Percentiles rank a stretch among this genome's conserved stretches.
Conservation (phyloP, 2,797 vertebrate species). For the Amphiprion clarkii region DNA sequence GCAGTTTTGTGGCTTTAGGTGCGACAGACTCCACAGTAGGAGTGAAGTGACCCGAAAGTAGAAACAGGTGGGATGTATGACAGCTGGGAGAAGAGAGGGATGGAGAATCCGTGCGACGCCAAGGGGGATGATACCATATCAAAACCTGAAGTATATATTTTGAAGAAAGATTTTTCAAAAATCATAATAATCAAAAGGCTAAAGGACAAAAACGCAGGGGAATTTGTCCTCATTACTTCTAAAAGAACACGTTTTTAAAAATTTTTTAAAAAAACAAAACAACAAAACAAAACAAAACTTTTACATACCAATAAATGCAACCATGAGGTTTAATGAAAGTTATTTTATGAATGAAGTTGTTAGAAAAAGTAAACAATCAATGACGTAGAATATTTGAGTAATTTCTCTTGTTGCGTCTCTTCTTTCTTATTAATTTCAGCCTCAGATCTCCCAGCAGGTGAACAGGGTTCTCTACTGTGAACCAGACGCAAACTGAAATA, state of each 20-base stretch:
- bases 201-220: neutral
- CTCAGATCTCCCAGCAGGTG: neutral
- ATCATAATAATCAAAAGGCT: neutral
- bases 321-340: neutral
- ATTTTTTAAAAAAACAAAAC: neutral
- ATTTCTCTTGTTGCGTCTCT: conserved; percentile 15
- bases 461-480: conserved; percentile 13
- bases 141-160: neutral
- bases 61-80: conserved; percentile 42
- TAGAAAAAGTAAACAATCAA: neutral
- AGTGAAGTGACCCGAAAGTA: conserved; percentile 34
- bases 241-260: neutral
- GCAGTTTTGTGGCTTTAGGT: conserved; percentile 38
- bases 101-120: neutral
- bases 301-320: too few relatives aligned
- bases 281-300: too few relatives aligned
- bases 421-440: conserved; percentile 26
- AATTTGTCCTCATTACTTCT: neutral
- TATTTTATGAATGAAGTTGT: neutral
- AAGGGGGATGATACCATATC: neutral
- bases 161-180: neutral
- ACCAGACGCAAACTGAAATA: conserved; percentile 4
- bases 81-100: neutral
- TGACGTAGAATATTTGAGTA: conserved; percentile 17
- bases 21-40: conserved; percentile 2